Conservation (phyloP, 2,113 vertebrate species). For the Pithys albifrons region DNA sequence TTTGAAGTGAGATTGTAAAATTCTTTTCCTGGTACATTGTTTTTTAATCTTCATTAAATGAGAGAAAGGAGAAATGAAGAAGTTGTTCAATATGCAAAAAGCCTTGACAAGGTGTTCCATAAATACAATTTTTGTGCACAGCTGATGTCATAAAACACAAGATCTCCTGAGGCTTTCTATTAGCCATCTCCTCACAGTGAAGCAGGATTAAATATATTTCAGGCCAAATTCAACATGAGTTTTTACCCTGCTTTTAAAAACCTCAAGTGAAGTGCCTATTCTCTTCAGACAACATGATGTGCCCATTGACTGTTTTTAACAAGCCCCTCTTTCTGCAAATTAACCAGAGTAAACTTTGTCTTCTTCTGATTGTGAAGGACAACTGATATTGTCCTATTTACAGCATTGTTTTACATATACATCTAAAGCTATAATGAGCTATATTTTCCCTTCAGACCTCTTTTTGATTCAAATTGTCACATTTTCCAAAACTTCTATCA, state of each 20-base stretch:
- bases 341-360: not conserved
- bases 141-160: not conserved
- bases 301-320: not conserved
- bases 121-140: not conserved
- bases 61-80: not conserved
- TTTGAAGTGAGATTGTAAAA: not conserved
- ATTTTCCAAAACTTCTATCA: not conserved
- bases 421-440: not conserved
- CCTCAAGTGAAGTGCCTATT: not conserved
- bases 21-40: not conserved
- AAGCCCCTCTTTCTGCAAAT: not conserved
- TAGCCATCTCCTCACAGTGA: not conserved
- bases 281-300: not conserved
- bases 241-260: not conserved
- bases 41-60: not conserved
- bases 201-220: not conserved
- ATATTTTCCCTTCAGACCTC: not conserved
- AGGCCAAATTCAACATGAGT: not conserved
- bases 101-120: not conserved
- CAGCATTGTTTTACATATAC: not conserved
- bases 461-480: not conserved
- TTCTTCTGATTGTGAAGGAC: not conserved
- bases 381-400: not conserved
- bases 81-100: not conserved
- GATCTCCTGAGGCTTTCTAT: not conserved